Percentiles rank a stretch among this genome's conserved stretches.
Evolutionary conservation across 2,113 vertebrate species (phyloP).

Genomic region (Caretta caretta): DNA sequence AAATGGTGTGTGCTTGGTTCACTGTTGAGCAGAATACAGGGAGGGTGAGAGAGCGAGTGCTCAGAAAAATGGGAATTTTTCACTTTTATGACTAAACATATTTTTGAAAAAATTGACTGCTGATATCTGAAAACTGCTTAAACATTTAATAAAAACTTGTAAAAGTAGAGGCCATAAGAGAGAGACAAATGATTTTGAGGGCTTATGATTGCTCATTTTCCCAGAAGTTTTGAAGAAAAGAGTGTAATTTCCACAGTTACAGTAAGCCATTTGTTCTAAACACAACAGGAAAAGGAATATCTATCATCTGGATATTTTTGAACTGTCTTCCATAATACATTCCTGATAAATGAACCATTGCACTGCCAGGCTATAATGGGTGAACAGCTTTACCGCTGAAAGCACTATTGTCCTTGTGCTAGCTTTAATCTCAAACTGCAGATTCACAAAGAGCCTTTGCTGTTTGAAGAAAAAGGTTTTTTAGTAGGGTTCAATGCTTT

Average conservation of each 20-base stretch:
- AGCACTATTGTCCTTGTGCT: slow-evolving; percentile 34
- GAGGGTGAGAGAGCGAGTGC: background rate
- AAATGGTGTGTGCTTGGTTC: background rate
- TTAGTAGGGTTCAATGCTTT: background rate
- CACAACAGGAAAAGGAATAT: slow-evolving; percentile 63
- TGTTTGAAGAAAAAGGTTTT: background rate
- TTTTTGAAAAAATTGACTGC: background rate
- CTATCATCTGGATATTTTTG: slow-evolving; percentile 77
- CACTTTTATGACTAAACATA: background rate
- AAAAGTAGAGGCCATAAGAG: slow-evolving; percentile 10
- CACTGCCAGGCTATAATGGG: slow-evolving; percentile 2
- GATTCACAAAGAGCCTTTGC: slow-evolving; percentile 15
- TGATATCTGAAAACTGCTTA: slow-evolving; percentile 36
- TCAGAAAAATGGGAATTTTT: background rate
- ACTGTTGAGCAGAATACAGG: background rate
- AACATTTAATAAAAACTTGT: slow-evolving; percentile 9
- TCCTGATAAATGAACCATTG: slow-evolving; percentile 71
- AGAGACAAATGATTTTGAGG: slow-evolving; percentile 57
- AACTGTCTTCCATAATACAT: slow-evolving; percentile 55
- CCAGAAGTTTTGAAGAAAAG: slow-evolving; percentile 74
- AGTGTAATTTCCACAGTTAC: slow-evolving; percentile 74
- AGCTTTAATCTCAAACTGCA: slow-evolving; percentile 44
- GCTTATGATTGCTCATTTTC: slow-evolving; percentile 68
- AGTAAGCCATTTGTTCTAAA: slow-evolving; percentile 79
- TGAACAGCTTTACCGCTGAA: slow-evolving; percentile 41